Percentiles rank a stretch among this genome's conserved stretches.
Evolutionary conservation across 2,888 invertebrate genomes (phyloP).

Genomic region (Mythimna ferrago): DNA sequence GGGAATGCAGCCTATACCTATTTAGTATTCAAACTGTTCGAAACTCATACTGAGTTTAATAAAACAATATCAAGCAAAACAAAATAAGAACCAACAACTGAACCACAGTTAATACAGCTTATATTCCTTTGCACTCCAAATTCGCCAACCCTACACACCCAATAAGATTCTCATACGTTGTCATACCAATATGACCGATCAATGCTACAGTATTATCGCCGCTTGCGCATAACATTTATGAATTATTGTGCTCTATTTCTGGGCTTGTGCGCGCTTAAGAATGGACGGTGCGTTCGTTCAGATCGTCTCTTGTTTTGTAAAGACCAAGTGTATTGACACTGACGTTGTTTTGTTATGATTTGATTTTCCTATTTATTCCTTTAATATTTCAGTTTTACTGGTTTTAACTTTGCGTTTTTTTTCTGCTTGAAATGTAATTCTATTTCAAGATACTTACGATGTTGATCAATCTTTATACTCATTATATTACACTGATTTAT

Average conservation of each 20-base stretch:
- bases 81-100: slow-evolving; percentile 3
- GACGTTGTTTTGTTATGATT: slow-evolving; percentile 27
- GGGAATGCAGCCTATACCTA: neutral
- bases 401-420: neutral
- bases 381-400: neutral
- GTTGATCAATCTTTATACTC: neutral
- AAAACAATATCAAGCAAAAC: slow-evolving; percentile 16
- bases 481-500: too few relatives aligned
- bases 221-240: slow-evolving; percentile 83
- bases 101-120: slow-evolving; percentile 16
- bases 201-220: slow-evolving; percentile 74
- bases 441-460: neutral
- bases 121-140: slow-evolving; percentile 22
- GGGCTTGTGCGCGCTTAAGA: slow-evolving; percentile 80
- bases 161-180: slow-evolving; percentile 40
- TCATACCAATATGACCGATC: slow-evolving; percentile 58
- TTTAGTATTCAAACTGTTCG: neutral
- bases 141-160: slow-evolving; percentile 21
- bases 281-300: slow-evolving; percentile 72
- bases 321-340: slow-evolving; percentile 54
- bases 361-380: slow-evolving; percentile 10
- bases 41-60: neutral
- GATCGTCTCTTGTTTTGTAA: slow-evolving; percentile 49
- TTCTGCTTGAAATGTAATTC: neutral
- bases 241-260: slow-evolving; percentile 88